These are phyloP conservation scores for Corapipo altera DNA, from an alignment of 2,113 vertebrate species.

Conservation along the genomic window DNA sequence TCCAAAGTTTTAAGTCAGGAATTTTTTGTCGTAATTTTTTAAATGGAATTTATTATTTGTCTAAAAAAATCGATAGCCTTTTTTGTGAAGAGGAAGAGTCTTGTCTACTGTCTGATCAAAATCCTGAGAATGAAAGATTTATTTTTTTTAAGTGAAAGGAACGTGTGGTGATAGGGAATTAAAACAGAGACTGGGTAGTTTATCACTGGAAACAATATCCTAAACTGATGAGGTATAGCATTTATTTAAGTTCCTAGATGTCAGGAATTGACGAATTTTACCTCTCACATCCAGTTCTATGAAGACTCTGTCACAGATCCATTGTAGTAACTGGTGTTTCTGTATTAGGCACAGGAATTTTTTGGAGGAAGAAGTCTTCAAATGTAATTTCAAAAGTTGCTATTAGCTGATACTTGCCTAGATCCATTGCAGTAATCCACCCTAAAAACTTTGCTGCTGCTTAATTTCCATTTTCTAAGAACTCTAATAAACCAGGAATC, in stretches of 20 bases:
- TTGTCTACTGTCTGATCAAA: neutral
- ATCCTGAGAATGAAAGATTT: neutral
- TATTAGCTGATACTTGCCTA: neutral
- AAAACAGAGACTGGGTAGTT: neutral
- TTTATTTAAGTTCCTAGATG: neutral
- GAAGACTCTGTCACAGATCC: neutral
- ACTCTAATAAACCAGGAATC: neutral
- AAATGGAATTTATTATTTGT: neutral
- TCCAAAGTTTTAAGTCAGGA: neutral
- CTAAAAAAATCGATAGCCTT: neutral
- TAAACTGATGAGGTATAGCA: neutral
- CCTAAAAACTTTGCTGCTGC: neutral
- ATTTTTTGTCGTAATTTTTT: neutral
- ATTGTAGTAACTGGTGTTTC: neutral
- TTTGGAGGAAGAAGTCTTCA: neutral
- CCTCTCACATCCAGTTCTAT: neutral
- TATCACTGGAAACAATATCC: neutral
- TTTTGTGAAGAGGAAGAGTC: neutral
- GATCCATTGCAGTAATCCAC: neutral
- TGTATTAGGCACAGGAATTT: neutral
- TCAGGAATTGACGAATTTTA: neutral
- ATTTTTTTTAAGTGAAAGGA: neutral
- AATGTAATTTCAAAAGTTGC: neutral
- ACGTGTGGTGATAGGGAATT: neutral
- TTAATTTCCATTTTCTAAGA: neutral